These are phyloP conservation scores for Sigmodon hispidus DNA, from an alignment of 2,113 vertebrate species.

Conservation along the genomic window DNA sequence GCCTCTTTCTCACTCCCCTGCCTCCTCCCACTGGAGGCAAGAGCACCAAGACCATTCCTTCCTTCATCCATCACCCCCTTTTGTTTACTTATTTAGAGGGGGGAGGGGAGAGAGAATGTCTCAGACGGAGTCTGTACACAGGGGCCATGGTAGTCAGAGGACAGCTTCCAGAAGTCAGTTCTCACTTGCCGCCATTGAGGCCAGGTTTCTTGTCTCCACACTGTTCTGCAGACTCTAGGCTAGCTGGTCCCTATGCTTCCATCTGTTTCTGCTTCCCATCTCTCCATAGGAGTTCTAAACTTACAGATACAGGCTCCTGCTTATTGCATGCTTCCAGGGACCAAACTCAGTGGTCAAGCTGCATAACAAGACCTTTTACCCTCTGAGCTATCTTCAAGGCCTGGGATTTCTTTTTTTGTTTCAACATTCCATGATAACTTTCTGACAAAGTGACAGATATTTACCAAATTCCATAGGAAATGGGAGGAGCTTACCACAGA, in stretches of 20 bases:
- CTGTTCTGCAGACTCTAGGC: neutral
- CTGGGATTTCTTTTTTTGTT: neutral
- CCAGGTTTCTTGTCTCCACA: neutral
- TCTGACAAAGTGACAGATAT: neutral
- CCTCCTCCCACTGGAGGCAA: neutral
- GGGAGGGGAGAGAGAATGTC: neutral
- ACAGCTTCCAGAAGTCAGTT: neutral
- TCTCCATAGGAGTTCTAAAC: neutral
- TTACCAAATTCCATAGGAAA: conserved; percentile 32
- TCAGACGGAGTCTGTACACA: neutral
- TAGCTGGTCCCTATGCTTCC: neutral
- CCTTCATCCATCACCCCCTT: neutral
- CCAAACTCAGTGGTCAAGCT: neutral
- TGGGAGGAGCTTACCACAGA: neutral
- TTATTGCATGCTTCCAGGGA: neutral
- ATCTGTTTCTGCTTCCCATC: neutral
- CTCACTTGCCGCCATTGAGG: neutral
- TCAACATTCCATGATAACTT: neutral
- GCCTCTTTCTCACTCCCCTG: neutral
- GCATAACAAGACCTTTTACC: neutral
- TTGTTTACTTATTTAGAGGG: neutral
- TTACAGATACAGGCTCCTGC: neutral
- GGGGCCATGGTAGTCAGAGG: neutral
- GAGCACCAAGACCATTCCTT: neutral
- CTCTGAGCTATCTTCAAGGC: neutral